Evolutionary conservation across 2,888 invertebrate species (phyloP).

Genomic region (Dione vanillae): DNA sequence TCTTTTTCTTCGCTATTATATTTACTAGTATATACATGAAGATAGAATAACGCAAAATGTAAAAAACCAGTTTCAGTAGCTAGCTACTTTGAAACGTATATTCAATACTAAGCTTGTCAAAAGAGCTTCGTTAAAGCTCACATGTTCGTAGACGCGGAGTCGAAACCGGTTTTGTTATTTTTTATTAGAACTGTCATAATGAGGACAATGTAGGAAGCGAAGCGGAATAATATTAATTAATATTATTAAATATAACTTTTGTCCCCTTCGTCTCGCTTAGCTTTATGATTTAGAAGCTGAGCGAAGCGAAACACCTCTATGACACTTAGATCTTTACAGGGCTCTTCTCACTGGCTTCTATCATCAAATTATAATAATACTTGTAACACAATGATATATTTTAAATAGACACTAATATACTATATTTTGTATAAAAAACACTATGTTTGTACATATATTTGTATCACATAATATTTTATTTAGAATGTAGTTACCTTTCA

Average conservation of each 20-base stretch:
- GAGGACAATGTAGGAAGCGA: not conserved
- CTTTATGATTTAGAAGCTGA: too few species aligned
- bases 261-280: too few species aligned
- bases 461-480: not conserved
- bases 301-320: too few species aligned
- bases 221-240: not conserved
- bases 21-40: not conserved
- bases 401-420: too few species aligned
- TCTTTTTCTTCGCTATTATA: not conserved
- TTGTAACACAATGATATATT: too few species aligned
- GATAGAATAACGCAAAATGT: not conserved
- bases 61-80: not conserved
- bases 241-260: too few species aligned
- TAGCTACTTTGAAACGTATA: not conserved
- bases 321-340: too few species aligned
- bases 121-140: conserved; percentile 2
- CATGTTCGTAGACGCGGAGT: conserved; percentile 1
- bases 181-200: conserved; percentile 9
- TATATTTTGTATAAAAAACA: too few species aligned
- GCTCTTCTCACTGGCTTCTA: too few species aligned
- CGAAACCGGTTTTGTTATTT: not conserved
- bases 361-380: too few species aligned
- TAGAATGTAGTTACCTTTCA: not conserved
- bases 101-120: conserved; percentile 2
- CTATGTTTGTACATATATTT: too few species aligned